Percentiles rank a stretch among this genome's conserved stretches.
Conservation (phyloP, 2,113 vertebrate species). For the Myiopsitta monachus region DNA sequence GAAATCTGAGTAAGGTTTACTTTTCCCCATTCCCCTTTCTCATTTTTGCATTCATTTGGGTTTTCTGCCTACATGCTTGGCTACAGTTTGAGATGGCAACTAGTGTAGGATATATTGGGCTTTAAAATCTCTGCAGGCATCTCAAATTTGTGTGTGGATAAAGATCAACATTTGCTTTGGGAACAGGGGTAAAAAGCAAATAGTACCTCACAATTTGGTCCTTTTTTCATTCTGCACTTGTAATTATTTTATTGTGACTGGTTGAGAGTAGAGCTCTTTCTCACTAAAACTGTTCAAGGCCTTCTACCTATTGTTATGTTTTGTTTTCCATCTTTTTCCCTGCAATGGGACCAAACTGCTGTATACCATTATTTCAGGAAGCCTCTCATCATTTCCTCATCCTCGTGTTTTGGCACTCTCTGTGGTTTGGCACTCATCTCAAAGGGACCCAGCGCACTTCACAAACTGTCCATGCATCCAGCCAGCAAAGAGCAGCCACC, state of each 20-base stretch:
- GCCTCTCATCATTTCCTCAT: constrained; percentile 24
- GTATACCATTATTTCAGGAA: constrained; percentile 16
- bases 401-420: background rate
- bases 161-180: constrained; percentile 69
- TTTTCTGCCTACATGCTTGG: constrained; percentile 49
- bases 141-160: constrained; percentile 33
- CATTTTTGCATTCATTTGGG: background rate
- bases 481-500: background rate
- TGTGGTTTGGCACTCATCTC: background rate
- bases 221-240: background rate
- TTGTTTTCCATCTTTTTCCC: background rate
- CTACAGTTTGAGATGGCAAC: constrained; percentile 10
- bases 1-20: background rate
- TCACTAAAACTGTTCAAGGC: constrained; percentile 12
- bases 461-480: background rate
- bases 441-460: background rate
- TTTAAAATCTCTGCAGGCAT: constrained; percentile 52
- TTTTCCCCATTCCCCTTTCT: background rate
- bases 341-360: background rate
- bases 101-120: constrained; percentile 29
- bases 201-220: constrained; percentile 42
- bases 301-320: constrained; percentile 23
- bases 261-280: background rate
- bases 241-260: background rate
- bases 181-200: constrained; percentile 57